Evolutionary conservation across 2,888 invertebrate species (phyloP).

Genomic region (Drosophila ustulata): DNA sequence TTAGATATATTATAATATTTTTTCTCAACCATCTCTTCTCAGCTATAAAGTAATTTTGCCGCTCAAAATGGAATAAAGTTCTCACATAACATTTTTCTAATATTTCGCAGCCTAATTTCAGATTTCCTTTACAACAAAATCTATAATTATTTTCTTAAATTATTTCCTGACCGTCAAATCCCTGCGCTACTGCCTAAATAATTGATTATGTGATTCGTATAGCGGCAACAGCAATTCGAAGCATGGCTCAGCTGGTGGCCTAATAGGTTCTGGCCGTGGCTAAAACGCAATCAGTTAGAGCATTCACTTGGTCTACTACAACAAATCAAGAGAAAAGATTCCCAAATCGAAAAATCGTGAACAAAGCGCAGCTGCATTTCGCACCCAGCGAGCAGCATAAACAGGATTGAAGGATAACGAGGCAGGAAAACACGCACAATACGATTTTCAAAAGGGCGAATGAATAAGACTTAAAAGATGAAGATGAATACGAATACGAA

Average conservation of each 20-base stretch:
- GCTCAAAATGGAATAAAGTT: neutral
- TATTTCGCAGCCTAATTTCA: neutral
- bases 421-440: constrained; percentile 45
- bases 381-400: constrained; percentile 51
- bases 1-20: too few relatives aligned
- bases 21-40: too few relatives aligned
- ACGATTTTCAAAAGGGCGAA: constrained; percentile 53
- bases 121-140: neutral
- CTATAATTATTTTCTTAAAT: constrained; percentile 7
- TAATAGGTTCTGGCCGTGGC: constrained; percentile 43
- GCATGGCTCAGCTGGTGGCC: constrained; percentile 53
- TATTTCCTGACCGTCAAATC: neutral
- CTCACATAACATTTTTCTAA: neutral
- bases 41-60: neutral
- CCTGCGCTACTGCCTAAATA: constrained; percentile 20
- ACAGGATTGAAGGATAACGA: constrained; percentile 66
- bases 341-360: constrained; percentile 10
- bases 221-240: constrained; percentile 18
- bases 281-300: constrained; percentile 24
- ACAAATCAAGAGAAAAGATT: constrained; percentile 1
- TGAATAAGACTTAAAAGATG: constrained; percentile 1
- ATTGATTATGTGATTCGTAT: constrained; percentile 49
- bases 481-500: neutral
- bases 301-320: constrained; percentile 9
- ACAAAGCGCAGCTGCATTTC: constrained; percentile 68